phyloP scores from a whole-genome alignment of 2,888 invertebrate genomes.

The Sinohyriopsis cumingii region DNA sequence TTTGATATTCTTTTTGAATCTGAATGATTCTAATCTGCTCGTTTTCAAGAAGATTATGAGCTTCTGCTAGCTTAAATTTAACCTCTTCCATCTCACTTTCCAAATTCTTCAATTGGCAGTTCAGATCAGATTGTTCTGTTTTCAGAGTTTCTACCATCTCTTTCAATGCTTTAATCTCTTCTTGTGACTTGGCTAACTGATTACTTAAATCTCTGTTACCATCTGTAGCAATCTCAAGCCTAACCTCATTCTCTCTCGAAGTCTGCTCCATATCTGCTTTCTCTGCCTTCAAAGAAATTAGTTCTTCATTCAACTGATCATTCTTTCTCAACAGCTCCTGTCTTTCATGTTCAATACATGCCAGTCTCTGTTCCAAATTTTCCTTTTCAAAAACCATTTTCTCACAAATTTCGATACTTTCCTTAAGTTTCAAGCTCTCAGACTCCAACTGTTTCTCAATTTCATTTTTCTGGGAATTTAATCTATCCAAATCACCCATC shows the following conservation, averaged over 20 bases:
- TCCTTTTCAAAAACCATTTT: no score
- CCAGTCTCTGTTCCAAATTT: no score
- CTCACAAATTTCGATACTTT: no score
- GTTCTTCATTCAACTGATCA: slow-evolving; percentile 23
- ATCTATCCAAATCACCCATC: slow-evolving; percentile 4
- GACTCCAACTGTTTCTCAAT: background rate
- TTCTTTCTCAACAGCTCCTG: slow-evolving; percentile 39
- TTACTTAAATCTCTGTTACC: no score
- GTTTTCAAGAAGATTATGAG: slow-evolving; percentile 7
- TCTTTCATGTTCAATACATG: slow-evolving; percentile 22
- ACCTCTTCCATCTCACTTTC: slow-evolving; percentile 20
- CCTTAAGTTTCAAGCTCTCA: no score
- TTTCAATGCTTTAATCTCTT: slow-evolving; percentile 16
- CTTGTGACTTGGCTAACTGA: background rate
- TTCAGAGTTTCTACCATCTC: slow-evolving; percentile 4
- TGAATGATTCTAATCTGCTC: background rate
- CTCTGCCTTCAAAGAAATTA: slow-evolving; percentile 5
- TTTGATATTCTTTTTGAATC: slow-evolving; percentile 9
- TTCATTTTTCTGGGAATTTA: slow-evolving; percentile 1
- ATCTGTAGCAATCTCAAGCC: no score
- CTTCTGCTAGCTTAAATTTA: slow-evolving; percentile 5
- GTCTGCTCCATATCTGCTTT: slow-evolving; percentile 15
- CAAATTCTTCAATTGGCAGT: slow-evolving; percentile 15
- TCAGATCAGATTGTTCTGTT: slow-evolving; percentile 20
- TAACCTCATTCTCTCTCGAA: slow-evolving; percentile 6